phyloP scores from a whole-genome alignment of 1,140 invertebrate species.

The Mactra quadrangularis region DNA sequence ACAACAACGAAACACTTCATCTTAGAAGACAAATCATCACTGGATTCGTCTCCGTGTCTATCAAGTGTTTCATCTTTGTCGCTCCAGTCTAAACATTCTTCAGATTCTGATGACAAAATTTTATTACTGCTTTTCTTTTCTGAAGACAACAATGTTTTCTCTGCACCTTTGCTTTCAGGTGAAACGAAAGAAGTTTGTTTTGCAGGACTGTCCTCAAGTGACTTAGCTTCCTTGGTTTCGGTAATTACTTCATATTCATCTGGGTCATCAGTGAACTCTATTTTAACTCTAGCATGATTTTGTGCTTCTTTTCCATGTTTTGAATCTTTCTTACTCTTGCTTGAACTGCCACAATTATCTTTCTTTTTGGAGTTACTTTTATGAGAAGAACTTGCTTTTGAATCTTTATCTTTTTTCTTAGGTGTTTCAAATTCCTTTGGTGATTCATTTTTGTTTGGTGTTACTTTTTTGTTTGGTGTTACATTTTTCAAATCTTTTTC shows the following conservation, averaged over 20 bases:
- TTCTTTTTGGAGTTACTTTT: too few relatives aligned
- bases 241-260: not conserved
- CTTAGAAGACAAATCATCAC: not conserved
- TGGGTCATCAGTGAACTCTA: not conserved
- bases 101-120: constrained; percentile 36
- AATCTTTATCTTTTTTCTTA: too few relatives aligned
- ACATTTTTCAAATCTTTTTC: not conserved
- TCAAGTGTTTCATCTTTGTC: constrained; percentile 31
- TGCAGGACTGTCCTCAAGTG: not conserved
- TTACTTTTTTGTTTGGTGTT: not conserved
- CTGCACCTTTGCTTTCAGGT: not conserved
- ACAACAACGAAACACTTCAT: not conserved
- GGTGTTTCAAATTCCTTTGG: not conserved
- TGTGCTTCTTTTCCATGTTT: not conserved
- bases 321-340: too few relatives aligned
- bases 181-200: not conserved
- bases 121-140: not conserved
- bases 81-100: constrained; percentile 33
- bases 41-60: not conserved
- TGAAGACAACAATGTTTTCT: not conserved
- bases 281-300: not conserved
- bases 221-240: not conserved
- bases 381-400: too few relatives aligned
- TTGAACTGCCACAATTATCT: too few relatives aligned
- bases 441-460: not conserved